These are phyloP conservation scores for Conger conger DNA, from an alignment of 2,113 vertebrate species.

Conservation along the genomic window DNA sequence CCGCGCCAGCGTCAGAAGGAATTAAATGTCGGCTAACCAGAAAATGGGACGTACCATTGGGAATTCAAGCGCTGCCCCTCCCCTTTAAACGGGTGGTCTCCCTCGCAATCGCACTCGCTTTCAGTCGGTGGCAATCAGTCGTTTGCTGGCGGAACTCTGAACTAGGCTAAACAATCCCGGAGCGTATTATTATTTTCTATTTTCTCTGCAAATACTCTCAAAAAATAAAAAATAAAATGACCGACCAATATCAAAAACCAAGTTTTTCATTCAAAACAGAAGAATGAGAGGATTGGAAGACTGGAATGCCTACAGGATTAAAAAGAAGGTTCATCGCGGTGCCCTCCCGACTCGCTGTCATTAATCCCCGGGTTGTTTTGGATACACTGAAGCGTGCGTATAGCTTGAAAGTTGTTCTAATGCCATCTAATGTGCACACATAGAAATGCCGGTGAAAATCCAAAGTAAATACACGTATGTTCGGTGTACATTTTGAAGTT, in stretches of 20 bases:
- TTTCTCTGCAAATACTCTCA: neutral
- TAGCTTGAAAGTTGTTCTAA: conserved; percentile 1
- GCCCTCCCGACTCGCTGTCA: neutral
- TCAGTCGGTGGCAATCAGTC: conserved; percentile 42
- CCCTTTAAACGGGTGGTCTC: conserved; percentile 63
- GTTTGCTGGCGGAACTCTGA: conserved; percentile 32
- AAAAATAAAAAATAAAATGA: neutral
- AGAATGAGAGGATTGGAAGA: conserved; percentile 1
- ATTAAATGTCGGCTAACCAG: conserved; percentile 52
- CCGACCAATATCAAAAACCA: neutral
- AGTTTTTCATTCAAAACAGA: neutral
- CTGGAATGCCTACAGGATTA: conserved; percentile 1
- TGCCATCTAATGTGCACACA: neutral
- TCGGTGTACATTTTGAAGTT: neutral
- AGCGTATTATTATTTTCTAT: neutral
- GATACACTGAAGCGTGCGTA: conserved; percentile 11
- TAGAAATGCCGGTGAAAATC: neutral
- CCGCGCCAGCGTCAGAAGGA: neutral
- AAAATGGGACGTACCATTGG: conserved; percentile 50
- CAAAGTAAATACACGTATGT: neutral
- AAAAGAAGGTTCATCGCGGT: conserved; percentile 18
- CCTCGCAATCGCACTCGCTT: conserved; percentile 46
- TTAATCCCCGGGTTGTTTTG: conserved; percentile 13
- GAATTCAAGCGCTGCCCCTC: conserved; percentile 55
- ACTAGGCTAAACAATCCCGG: conserved; percentile 21